Base-by-base conservation (phyloP, 2,113 vertebrate genomes). In the Hypocryptadius cinnamomeus region DNA sequence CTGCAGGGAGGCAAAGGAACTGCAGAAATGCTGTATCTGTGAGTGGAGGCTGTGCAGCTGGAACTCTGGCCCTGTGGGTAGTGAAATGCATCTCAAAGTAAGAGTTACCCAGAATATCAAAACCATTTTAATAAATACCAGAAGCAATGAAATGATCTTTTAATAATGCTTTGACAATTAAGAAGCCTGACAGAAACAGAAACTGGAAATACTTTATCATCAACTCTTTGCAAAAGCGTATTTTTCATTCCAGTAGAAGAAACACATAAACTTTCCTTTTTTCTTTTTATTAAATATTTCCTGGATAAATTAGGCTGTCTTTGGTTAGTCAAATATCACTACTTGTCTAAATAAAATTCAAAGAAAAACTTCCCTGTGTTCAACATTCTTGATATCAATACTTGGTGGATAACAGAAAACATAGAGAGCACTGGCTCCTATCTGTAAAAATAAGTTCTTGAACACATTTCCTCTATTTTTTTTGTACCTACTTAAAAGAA, bases 161-260 rank as follows among this genome's bases (percentile, higher is more conserved):
- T 91, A 96, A 96, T 94, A 89, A 91, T 59, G 42, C 30, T 92
- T 95, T 72, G 63, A 92, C 74, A 93, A 85, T 87, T 56, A 87
- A 79, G 86, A 80, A 93, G 48, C 83, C 89, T 79, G 70, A 93
- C 88, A 90, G 83, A 94, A 96, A 92, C 57, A 90, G 77, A 90
- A 94, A 88, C 35, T 2, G 7, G 65, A 90, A 92, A 90, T 24
- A 56, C 25, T 92, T 90, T n/a, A 88, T 77, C 74, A 89, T 35
- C 56, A 84, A 53, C 40, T 56, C 65, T 79, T 80, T 50, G 66
- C 51, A 92, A 86, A 95, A 68, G n/a, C 0, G 0, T 73, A 33
- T 54, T 94, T 94, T 92, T 89, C 84, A 87, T 89, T 84, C 63
- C 91, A 93, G 37, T 40, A 78, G 51, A 90, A 79, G 44, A 87